Conservation (phyloP, 92 coral and sea anemone genomes). For the Montipora capitata region DNA sequence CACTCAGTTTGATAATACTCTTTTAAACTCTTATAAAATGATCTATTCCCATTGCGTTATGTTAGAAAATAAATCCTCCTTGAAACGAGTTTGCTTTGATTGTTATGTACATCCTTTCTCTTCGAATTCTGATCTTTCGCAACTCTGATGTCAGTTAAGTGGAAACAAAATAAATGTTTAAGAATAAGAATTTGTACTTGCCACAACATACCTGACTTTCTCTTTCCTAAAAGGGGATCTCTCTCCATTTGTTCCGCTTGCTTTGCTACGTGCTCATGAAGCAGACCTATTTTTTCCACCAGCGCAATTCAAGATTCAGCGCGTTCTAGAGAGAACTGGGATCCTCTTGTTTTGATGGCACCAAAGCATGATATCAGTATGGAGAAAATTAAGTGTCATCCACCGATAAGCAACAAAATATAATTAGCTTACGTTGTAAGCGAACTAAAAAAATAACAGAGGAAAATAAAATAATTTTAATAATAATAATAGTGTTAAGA, state of each 20-base stretch:
- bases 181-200: not conserved
- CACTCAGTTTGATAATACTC: not conserved
- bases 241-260: constrained; percentile 14
- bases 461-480: not conserved
- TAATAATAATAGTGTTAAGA: not conserved
- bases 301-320: not conserved
- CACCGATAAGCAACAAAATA: too few species aligned
- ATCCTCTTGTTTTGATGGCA: not conserved
- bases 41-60: not conserved
- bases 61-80: not conserved
- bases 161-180: too few species aligned
- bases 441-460: too few species aligned
- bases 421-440: too few species aligned
- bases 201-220: constrained; percentile 5
- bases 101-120: too few species aligned
- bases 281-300: not conserved
- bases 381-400: not conserved
- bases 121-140: too few species aligned
- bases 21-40: not conserved
- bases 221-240: constrained; percentile 36
- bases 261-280: not conserved
- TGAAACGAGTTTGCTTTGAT: not conserved
- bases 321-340: not conserved
- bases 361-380: not conserved
- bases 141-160: not conserved